Evolutionary conservation across 2,113 vertebrate species (phyloP), one percentile per base, ranked within the genome.

Genomic region (Chloebia gouldiae): DNA sequence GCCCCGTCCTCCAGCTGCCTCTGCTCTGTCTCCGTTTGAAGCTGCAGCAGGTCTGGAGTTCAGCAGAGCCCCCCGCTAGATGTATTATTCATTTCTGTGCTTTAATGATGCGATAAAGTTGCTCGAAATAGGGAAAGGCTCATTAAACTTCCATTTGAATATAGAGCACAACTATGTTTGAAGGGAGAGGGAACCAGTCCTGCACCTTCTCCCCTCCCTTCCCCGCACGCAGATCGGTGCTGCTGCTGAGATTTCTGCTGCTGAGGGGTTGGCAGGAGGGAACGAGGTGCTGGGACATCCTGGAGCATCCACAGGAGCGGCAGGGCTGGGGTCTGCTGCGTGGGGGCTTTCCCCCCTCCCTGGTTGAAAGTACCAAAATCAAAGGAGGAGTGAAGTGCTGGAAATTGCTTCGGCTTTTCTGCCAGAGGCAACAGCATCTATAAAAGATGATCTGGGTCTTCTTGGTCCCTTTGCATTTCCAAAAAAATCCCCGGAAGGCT

Each of bases 21-120:
- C 95, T 81, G 72, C 80, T 94, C 72, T n/a, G 23, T 17, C 76
- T 92, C 77, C 7, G 28, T 98, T 98, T 98, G 97, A 98, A 98
- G 97, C 97, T 79, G 84, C 81, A 33, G 93, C 57, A 65, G 98
- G 97, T 97, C 97, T 97, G 97, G 96, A 97, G 97, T 97, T 98
- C 97, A 98, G 95, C 95, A 95, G 97, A 96, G 96, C 96, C 96
- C 98, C 96, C 96, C 24, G 90, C 97, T 97, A 97, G 98, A 98
- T 98, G 98, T 98, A 98, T 98, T 98, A 98, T 98, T 98, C 97
- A 98, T 98, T 95, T 94, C 96, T 97, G 71, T 0, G 25, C 97
- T 98, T 98, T 98, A 98, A 98, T 98, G 98, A 98, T 98, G 97
- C 97, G 97, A 97, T 98, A 97, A 98, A 98, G 96, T 98, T 98